A percentile compares a stretch with the other conserved stretches of the same genome.
These are phyloP conservation scores for Paramuricea clavata DNA, from an alignment of 92 coral and sea anemone genomes.

Conservation along the genomic window DNA sequence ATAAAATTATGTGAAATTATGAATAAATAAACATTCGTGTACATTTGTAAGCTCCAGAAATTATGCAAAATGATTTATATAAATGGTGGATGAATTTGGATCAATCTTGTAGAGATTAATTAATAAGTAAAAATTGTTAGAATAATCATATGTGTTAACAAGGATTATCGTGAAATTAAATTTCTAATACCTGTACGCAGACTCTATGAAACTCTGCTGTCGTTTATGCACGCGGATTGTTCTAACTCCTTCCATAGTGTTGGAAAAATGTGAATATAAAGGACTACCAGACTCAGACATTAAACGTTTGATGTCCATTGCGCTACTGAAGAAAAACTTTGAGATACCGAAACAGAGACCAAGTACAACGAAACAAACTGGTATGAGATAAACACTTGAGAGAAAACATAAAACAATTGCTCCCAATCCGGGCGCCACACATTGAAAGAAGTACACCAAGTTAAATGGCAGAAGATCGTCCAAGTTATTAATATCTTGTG, in stretches of 20 bases:
- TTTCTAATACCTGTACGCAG: constrained; percentile 3
- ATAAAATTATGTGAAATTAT: too few species aligned
- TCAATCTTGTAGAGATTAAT: too few species aligned
- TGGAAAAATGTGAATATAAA: constrained; percentile 39
- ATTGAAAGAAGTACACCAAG: neutral
- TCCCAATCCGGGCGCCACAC: neutral
- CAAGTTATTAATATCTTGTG: constrained; percentile 39
- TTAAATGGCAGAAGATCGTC: constrained; percentile 41
- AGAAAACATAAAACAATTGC: constrained; percentile 11
- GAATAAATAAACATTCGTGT: too few species aligned
- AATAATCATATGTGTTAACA: too few species aligned
- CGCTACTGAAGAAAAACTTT: constrained; percentile 10
- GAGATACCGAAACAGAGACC: neutral
- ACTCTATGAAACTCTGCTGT: constrained; percentile 27
- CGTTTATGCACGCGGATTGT: constrained; percentile 34
- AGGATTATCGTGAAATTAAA: too few species aligned
- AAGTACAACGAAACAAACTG: constrained; percentile 10
- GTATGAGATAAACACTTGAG: constrained; percentile 5
- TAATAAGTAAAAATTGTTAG: too few species aligned
- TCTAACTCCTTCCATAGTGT: constrained; percentile 40
- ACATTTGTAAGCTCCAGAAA: too few species aligned
- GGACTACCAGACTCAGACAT: constrained; percentile 37
- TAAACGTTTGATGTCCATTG: constrained; percentile 23
- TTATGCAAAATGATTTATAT: too few species aligned
- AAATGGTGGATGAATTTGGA: too few species aligned